Evolutionary conservation across 2,113 vertebrate genomes (phyloP).

Genomic region (Ovibos moschatus): DNA sequence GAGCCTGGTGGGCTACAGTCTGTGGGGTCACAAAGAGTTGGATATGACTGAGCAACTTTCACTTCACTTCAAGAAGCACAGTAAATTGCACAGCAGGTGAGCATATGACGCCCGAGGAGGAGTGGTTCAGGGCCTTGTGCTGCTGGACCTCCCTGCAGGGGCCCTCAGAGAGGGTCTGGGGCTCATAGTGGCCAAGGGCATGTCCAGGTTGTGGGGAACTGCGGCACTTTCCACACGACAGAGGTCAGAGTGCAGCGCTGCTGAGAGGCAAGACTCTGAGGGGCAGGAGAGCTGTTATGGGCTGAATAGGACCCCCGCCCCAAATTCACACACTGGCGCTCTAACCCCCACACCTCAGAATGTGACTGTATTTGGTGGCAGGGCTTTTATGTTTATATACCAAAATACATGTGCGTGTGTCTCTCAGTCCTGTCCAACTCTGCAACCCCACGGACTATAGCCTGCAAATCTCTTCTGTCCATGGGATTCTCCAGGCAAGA

Average conservation of each 20-base stretch:
- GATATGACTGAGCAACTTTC: neutral
- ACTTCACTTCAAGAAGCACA: neutral
- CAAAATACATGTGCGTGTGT: too few relatives aligned
- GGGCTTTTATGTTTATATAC: neutral
- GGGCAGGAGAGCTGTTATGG: neutral
- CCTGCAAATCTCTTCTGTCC: neutral
- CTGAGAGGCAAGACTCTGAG: neutral
- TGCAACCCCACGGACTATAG: neutral
- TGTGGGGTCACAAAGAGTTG: neutral
- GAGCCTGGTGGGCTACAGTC: neutral
- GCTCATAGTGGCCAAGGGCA: neutral
- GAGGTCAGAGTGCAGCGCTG: neutral
- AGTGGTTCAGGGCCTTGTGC: rapidly evolving
- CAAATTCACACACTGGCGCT: neutral
- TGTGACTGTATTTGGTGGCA: neutral
- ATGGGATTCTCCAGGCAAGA: neutral
- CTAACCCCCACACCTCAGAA: neutral
- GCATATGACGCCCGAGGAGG: rapidly evolving
- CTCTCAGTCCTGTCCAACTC: neutral
- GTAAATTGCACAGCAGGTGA: neutral
- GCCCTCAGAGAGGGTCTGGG: neutral
- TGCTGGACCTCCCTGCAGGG: neutral
- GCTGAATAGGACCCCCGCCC: neutral
- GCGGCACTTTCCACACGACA: neutral
- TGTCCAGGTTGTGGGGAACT: neutral